phyloP scores from a whole-genome alignment of 1,140 invertebrate species.

The Drosophila murphyi region DNA sequence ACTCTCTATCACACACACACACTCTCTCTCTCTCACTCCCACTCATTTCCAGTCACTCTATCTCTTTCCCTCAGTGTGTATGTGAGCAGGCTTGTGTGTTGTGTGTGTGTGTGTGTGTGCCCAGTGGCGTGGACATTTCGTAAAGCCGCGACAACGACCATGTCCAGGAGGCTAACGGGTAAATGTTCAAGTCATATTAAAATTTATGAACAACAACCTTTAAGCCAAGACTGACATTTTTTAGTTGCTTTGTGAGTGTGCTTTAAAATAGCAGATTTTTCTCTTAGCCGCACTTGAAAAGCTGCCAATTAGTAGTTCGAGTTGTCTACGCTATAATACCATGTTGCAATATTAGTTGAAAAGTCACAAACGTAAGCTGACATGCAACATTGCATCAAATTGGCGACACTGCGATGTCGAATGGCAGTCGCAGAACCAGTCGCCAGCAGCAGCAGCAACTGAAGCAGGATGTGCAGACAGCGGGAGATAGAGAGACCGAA shows the following conservation, averaged over 20 bases:
- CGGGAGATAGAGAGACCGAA: no score
- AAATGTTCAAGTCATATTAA: conserved; percentile 33
- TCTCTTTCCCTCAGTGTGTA: background rate
- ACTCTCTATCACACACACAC: conserved; percentile 4
- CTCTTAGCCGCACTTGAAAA: conserved; percentile 13
- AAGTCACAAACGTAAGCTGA: conserved; percentile 66
- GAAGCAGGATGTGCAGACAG: background rate
- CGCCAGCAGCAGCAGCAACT: conserved; percentile 11
- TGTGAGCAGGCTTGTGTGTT: background rate
- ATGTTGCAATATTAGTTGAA: conserved; percentile 64
- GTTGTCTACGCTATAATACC: conserved; percentile 69
- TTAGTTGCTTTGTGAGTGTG: background rate
- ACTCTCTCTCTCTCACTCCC: conserved; percentile 6
- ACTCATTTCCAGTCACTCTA: background rate
- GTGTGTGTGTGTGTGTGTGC: conserved; percentile 36
- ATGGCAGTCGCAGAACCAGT: conserved; percentile 1
- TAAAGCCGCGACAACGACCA: conserved; percentile 49
- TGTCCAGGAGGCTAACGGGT: conserved; percentile 56
- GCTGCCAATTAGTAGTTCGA: conserved; percentile 71
- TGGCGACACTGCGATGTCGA: conserved; percentile 47
- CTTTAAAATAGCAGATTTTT: conserved; percentile 31
- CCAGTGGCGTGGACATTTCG: conserved; percentile 61
- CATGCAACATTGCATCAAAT: conserved; percentile 81
- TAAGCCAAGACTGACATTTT: conserved; percentile 19
- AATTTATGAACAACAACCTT: conserved; percentile 39